phyloP scores from a whole-genome alignment of 2,888 invertebrate genomes.

The Xanthorhoe spadicearia region DNA sequence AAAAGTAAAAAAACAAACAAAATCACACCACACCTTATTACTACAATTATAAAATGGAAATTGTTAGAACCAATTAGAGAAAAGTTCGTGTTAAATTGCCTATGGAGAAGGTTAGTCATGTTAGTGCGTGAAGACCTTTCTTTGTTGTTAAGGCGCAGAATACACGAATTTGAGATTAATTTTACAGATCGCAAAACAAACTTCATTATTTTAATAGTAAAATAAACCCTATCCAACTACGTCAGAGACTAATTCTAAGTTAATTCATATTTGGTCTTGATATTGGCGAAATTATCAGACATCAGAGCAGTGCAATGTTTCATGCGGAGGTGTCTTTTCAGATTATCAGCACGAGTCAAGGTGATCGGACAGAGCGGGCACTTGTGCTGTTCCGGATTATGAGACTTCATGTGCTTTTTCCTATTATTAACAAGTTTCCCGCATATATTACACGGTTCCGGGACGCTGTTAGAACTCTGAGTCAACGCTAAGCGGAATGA shows the following conservation, averaged over 20 bases:
- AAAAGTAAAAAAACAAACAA: conserved; percentile 49
- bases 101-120: conserved; percentile 39
- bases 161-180: conserved; percentile 23
- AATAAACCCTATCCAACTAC: conserved; percentile 19
- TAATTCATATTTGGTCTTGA: conserved; percentile 68
- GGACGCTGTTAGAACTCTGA: conserved; percentile 62
- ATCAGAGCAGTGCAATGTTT: conserved; percentile 82
- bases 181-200: conserved; percentile 23
- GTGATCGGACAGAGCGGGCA: conserved; percentile 86
- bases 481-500: conserved; percentile 67
- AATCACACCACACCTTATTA: conserved; percentile 81
- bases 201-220: conserved; percentile 8
- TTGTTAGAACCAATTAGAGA: conserved; percentile 63
- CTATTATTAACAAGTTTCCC: conserved; percentile 87
- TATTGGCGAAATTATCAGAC: conserved; percentile 71
- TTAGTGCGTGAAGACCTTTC: conserved; percentile 30
- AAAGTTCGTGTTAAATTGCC: conserved; percentile 50
- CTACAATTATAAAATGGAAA: conserved; percentile 73
- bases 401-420: conserved; percentile 88
- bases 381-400: conserved; percentile 86
- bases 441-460: conserved; percentile 86
- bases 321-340: conserved; percentile 87
- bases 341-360: conserved; percentile 87
- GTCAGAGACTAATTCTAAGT: conserved; percentile 41
- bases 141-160: conserved; percentile 29